phyloP scores from a whole-genome alignment of 2,797 vertebrate genomes.

The Eulemur coronatus region DNA sequence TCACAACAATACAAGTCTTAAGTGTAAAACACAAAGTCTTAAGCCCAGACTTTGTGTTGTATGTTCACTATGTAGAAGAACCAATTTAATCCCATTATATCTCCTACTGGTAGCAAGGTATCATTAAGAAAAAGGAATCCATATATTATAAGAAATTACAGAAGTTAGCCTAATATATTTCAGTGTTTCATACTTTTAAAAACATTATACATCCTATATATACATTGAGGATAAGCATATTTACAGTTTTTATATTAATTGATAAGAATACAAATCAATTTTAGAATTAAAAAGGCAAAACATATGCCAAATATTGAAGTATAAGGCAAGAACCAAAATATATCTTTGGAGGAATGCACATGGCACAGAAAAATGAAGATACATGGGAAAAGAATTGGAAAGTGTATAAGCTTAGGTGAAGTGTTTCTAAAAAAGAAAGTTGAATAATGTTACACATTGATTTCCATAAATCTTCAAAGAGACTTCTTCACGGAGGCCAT shows the following conservation, averaged over 20 bases:
- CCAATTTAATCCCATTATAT: neutral
- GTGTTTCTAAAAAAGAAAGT: neutral
- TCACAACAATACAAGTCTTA: neutral
- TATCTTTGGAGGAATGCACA: neutral
- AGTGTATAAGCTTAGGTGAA: neutral
- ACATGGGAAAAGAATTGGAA: neutral
- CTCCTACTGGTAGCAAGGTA: neutral
- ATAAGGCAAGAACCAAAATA: neutral
- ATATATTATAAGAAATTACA: neutral
- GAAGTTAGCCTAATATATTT: neutral
- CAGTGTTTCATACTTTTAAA: neutral
- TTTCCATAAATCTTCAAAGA: neutral
- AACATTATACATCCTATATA: neutral
- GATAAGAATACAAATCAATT: neutral
- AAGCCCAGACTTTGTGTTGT: neutral
- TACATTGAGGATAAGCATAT: neutral
- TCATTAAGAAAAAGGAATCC: neutral
- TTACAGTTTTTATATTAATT: neutral
- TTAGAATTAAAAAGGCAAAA: neutral
- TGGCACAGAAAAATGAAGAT: neutral
- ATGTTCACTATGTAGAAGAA: neutral
- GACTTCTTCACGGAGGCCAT: neutral
- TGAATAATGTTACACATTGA: neutral
- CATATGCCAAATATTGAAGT: neutral
- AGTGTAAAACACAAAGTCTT: neutral